phyloP scores from a whole-genome alignment of 1,140 invertebrate genomes.

The Eupristina koningsbergeri region DNA sequence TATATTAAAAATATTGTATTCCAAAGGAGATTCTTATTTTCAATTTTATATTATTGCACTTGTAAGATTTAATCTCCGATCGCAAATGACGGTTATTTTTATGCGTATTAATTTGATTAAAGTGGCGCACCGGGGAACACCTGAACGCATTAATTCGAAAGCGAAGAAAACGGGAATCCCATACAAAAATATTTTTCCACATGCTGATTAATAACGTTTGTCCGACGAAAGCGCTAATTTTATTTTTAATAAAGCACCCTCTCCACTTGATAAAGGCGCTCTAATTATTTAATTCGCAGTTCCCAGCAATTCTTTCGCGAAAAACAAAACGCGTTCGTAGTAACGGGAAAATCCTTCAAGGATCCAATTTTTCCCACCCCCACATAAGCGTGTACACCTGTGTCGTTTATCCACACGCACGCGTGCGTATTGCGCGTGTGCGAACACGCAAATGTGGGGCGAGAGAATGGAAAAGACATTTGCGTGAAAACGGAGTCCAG shows the following conservation, averaged over 20 bases:
- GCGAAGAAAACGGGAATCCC: neutral
- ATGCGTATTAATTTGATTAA: neutral
- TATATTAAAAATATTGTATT: neutral
- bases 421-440: neutral
- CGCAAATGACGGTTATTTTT: neutral
- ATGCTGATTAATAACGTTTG: neutral
- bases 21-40: neutral
- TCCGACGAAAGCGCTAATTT: too few relatives aligned
- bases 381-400: too few relatives aligned
- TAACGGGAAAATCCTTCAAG: neutral
- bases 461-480: neutral
- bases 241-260: too few relatives aligned
- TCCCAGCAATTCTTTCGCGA: neutral
- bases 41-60: conserved; percentile 13
- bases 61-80: neutral
- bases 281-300: neutral
- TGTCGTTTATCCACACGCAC: neutral
- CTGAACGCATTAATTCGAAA: neutral
- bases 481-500: neutral
- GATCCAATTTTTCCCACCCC: neutral
- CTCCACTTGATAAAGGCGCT: neutral
- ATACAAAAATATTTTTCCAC: too few relatives aligned
- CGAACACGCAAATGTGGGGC: neutral
- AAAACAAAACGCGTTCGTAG: neutral
- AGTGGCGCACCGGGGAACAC: neutral